Evolutionary conservation across 2,888 invertebrate species (phyloP), one percentile per base, ranked within the genome.

Genomic region (Diadegma fenestrale): DNA sequence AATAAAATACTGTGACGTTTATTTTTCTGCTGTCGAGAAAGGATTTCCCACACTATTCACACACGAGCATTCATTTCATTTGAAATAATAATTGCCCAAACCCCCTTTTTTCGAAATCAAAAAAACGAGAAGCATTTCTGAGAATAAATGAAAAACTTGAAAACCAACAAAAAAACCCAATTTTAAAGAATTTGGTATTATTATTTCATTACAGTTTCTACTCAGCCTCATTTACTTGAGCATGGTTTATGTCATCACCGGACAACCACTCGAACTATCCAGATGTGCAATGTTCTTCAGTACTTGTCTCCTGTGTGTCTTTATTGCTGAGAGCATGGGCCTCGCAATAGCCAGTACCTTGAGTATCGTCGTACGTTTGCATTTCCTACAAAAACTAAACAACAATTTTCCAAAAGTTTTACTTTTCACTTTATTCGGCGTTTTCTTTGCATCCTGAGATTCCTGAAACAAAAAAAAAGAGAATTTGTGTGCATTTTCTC

Each of bases 271-370:
- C 91, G 98, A 98, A 91, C 85, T 95, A 0, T 93, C 95, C 12
- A 95, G 98, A 89, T 95, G 96, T 71, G 83, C 94, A 0, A 96
- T 96, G 95, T 97, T 98, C 90, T 96, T 96, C 63, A 92, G 95
- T 0, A 95, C 97, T 17, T 96, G 97, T 82, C 94, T 97, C 64
- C 89, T 97, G 85, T 96, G 97, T 14, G 96, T 96, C 1, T 94
- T 97, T 41, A 96, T 97, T 81, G 97, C 97, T 0, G 98, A 98
- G 92, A 97, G 97, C 82, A 95, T 97, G 94, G 98, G 96, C 1
- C 95, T 97, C 26, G 95, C 97, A 6, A 96, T 98, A 87, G 96
- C 97, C 0, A 97, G 97, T 0, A 95, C 96, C 82, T 94, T 98
- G 33, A 97, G 95, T 92, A 95, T 97, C 88, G 96, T 97, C 92